A percentile compares a stretch with the other conserved stretches of the same genome.
phyloP scores from a whole-genome alignment of 2,113 vertebrate genomes.

The Aramus guarauna region DNA sequence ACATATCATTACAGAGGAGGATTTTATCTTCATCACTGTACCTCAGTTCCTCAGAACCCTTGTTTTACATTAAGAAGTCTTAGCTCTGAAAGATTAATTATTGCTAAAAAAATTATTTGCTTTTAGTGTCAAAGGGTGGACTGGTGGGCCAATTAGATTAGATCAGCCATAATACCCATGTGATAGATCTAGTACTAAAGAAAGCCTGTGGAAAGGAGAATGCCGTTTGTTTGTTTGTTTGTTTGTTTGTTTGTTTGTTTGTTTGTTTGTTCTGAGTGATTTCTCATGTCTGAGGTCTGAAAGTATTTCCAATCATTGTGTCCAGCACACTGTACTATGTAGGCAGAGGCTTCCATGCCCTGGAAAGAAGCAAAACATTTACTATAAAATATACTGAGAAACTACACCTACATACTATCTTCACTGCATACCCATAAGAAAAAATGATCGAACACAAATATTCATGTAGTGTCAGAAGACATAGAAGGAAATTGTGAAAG shows the following conservation, averaged over 20 bases:
- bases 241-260: not conserved
- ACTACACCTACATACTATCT: not conserved
- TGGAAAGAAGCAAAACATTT: not conserved
- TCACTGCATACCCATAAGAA: not conserved
- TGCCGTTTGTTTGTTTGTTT: not conserved
- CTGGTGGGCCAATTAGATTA: not conserved
- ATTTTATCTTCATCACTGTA: not conserved
- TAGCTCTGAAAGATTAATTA: not conserved
- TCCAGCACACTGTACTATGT: not conserved
- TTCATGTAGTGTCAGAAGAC: not conserved
- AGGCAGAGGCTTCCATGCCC: not conserved
- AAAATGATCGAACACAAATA: slow-evolving; percentile 27
- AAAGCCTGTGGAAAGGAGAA: not conserved
- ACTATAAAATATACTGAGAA: not conserved
- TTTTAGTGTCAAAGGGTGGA: not conserved
- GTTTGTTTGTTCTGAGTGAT: not conserved
- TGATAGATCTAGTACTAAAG: not conserved
- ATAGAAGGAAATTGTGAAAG: not conserved
- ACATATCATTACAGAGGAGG: not conserved
- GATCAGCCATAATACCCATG: not conserved
- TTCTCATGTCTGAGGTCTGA: not conserved
- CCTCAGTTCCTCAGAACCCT: not conserved
- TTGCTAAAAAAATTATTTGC: not conserved
- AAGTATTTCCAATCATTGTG: not conserved
- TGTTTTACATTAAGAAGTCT: not conserved